phyloP scores from a whole-genome alignment of 2,113 vertebrate genomes.

The Corydoras sp. region DNA sequence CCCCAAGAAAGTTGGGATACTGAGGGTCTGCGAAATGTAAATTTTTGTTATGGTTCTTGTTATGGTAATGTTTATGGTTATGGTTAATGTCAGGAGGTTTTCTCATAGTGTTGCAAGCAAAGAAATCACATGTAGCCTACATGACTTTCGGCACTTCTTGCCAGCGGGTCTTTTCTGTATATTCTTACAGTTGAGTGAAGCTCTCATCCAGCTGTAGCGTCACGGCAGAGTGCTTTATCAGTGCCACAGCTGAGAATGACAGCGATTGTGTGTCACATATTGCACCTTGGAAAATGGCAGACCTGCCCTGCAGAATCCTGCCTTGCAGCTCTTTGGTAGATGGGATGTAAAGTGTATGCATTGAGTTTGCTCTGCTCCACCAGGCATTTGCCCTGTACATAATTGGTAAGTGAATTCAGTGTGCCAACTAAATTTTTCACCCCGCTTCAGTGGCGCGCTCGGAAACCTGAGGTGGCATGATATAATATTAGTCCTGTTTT shows the following conservation, averaged over 20 bases:
- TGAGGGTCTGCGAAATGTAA: no score
- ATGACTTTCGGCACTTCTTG: not conserved
- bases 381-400: conserved; percentile 31
- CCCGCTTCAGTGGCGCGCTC: conserved; percentile 4
- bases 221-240: conserved; percentile 11
- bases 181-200: conserved; percentile 31
- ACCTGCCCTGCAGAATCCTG: not conserved
- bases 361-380: conserved; percentile 24
- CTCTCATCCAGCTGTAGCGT: not conserved
- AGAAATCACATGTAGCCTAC: not conserved
- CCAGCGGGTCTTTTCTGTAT: not conserved
- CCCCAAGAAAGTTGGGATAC: no score
- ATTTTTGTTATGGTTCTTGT: no score
- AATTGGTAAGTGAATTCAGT: conserved; percentile 23
- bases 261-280: conserved; percentile 33
- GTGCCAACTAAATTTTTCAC: conserved; percentile 12
- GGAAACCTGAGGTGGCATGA: conserved; percentile 2
- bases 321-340: conserved; percentile 13
- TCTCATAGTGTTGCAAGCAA: no score
- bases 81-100: no score
- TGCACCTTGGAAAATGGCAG: conserved; percentile 6
- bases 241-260: conserved; percentile 4
- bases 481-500: conserved; percentile 11
- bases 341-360: conserved; percentile 33
- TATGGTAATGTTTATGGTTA: no score